These are phyloP conservation scores for Cephus runcator DNA, from an alignment of 2,888 invertebrate genomes.

Conservation along the genomic window DNA sequence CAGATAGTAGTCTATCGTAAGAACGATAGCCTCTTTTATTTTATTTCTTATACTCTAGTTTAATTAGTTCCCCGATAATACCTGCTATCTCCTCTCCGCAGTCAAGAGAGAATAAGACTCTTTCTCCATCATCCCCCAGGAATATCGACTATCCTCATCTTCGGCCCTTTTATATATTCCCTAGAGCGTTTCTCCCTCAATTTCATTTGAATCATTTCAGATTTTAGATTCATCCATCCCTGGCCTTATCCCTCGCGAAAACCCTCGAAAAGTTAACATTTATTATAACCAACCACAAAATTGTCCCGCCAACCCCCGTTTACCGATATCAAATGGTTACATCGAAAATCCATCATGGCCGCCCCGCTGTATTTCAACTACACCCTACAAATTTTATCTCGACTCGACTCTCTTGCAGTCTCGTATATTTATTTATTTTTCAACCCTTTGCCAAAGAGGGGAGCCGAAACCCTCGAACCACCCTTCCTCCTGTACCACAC, in stretches of 20 bases:
- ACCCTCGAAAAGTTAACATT: neutral
- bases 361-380: neutral
- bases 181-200: conserved; percentile 11
- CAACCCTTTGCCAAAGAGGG: neutral
- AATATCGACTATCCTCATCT: neutral
- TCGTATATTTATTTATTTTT: neutral
- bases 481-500: neutral
- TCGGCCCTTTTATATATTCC: neutral
- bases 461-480: neutral
- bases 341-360: neutral
- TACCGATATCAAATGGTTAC: neutral
- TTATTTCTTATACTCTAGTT: conserved; percentile 60
- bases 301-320: neutral
- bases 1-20: conserved; percentile 40
- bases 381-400: neutral
- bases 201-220: conserved; percentile 19
- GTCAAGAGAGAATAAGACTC: conserved; percentile 28
- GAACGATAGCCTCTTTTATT: conserved; percentile 57
- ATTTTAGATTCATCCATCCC: conserved; percentile 13
- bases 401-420: neutral
- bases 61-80: conserved; percentile 61
- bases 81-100: conserved; percentile 50
- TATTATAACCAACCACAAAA: neutral
- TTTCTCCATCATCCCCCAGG: conserved; percentile 6
- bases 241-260: neutral